phyloP scores from a whole-genome alignment of 1,140 invertebrate genomes.

The Caenorhabditis inopinata region DNA sequence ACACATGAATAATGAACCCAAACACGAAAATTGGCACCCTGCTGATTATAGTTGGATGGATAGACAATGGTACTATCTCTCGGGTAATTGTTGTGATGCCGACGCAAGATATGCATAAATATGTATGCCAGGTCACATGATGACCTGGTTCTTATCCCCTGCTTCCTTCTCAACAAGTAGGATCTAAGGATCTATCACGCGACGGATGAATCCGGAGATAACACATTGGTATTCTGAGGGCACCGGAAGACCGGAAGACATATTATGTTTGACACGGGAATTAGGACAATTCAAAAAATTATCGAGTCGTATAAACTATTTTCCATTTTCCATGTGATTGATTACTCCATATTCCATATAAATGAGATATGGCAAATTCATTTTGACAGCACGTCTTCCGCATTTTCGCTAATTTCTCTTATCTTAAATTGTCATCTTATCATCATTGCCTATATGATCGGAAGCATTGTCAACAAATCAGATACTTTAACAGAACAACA shows the following conservation, averaged over 20 bases:
- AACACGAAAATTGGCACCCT: slow-evolving; percentile 17
- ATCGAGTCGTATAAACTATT: too few species aligned
- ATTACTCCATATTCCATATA: too few species aligned
- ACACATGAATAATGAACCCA: too few species aligned
- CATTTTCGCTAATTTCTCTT: neutral
- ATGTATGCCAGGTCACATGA: neutral
- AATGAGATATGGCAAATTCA: neutral
- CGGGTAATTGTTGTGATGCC: neutral
- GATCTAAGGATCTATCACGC: neutral
- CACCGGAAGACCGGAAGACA: too few species aligned
- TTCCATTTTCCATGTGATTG: too few species aligned
- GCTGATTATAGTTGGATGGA: neutral
- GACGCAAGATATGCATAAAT: slow-evolving; percentile 1
- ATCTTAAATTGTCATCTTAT: neutral
- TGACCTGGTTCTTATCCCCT: neutral
- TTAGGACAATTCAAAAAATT: too few species aligned
- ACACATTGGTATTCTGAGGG: too few species aligned
- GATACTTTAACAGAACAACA: neutral
- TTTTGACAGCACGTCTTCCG: neutral
- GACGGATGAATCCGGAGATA: neutral
- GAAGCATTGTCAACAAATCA: neutral
- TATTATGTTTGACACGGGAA: too few species aligned
- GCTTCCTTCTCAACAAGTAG: too few species aligned
- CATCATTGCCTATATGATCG: neutral
- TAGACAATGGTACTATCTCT: neutral